Conservation (phyloP, 2,797 vertebrate species). For the Eupleurogrammus muticus region DNA sequence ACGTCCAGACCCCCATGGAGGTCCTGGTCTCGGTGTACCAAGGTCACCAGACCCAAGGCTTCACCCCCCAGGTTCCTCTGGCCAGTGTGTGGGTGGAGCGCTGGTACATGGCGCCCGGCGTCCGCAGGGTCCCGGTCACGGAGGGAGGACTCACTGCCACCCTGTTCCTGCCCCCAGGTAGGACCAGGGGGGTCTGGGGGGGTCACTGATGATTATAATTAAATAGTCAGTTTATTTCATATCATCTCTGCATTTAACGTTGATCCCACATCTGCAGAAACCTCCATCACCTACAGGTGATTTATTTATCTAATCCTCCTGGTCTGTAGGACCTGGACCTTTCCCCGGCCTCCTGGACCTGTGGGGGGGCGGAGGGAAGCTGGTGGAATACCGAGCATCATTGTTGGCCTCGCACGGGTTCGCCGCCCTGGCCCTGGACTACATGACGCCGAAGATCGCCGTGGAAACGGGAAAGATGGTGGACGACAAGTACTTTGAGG, state of each 20-base stretch:
- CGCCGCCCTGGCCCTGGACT: constrained; percentile 77
- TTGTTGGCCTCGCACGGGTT: constrained; percentile 81
- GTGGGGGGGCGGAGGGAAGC: constrained; percentile 79
- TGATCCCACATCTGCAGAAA: too few species aligned
- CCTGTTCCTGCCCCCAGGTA: constrained; percentile 83
- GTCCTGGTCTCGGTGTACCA: constrained; percentile 73
- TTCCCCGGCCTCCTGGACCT: constrained; percentile 84
- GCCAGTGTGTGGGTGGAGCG: constrained; percentile 69
- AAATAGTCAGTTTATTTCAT: too few species aligned
- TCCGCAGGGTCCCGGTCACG: constrained; percentile 70
- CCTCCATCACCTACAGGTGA: too few species aligned
- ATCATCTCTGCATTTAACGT: too few species aligned
- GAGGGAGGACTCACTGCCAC: constrained; percentile 66
- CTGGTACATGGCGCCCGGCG: constrained; percentile 78
- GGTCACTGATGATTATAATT: too few species aligned
- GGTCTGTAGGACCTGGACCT: constrained; percentile 78
- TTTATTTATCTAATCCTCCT: too few species aligned
- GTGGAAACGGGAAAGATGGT: constrained; percentile 52
- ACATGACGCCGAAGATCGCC: constrained; percentile 53
- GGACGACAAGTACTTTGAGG: constrained; percentile 70
- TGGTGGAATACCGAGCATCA: constrained; percentile 80
- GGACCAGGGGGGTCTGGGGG: not conserved
- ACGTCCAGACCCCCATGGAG: constrained; percentile 68
- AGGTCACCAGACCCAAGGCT: constrained; percentile 65
- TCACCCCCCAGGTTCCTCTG: constrained; percentile 54